A percentile compares a stretch with the other conserved stretches of the same genome.
Conservation (phyloP, 2,797 vertebrate genomes). For the Heliangelus exortis region DNA sequence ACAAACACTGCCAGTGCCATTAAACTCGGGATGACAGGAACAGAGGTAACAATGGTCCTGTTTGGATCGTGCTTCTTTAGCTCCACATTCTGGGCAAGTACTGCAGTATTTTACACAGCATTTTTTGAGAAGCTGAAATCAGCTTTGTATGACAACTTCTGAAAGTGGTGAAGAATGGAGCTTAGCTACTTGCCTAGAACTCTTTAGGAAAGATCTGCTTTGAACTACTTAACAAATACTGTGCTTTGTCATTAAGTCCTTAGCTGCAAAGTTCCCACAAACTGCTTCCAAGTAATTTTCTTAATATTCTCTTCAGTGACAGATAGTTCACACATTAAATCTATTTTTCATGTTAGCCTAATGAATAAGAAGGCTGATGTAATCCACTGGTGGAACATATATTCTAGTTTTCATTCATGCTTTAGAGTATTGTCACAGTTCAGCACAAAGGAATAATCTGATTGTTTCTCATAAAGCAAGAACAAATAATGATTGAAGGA, state of each 20-base stretch:
- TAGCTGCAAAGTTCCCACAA: not conserved
- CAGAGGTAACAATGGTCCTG: not conserved
- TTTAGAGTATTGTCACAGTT: conserved; percentile 35
- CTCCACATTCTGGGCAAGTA: conserved; percentile 38
- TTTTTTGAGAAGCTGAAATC: not conserved
- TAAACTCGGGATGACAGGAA: not conserved
- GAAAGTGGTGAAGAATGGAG: not conserved
- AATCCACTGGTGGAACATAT: conserved; percentile 24
- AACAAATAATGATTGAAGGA: conserved; percentile 50
- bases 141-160: not conserved
- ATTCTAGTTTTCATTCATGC: conserved; percentile 70
- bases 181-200: not conserved
- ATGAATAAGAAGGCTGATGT: conserved; percentile 39
- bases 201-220: not conserved
- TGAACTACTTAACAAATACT: not conserved
- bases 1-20: not conserved
- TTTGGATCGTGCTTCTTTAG: not conserved
- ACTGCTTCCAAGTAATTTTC: not conserved
- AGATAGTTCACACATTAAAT: conserved; percentile 14
- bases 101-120: not conserved
- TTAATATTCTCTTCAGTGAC: not conserved
- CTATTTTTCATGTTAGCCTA: conserved; percentile 58
- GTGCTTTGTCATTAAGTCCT: not conserved
- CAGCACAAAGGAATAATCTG: conserved; percentile 45
- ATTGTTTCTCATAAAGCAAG: conserved; percentile 58